These are phyloP conservation scores for Napeogenes inachia DNA, from an alignment of 2,888 invertebrate species.

Conservation along the genomic window DNA sequence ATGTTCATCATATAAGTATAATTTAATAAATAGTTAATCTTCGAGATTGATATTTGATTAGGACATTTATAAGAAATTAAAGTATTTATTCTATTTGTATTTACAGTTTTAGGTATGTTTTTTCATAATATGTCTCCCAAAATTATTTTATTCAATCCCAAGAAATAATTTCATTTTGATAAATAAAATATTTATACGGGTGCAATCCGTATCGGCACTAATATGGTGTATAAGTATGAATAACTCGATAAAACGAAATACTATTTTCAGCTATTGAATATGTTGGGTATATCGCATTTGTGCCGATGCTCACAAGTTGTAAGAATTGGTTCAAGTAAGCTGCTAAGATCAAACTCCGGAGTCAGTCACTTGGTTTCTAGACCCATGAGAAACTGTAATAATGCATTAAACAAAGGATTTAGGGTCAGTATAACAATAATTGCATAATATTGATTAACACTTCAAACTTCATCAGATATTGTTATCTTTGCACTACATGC, in stretches of 20 bases:
- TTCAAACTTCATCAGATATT: not conserved
- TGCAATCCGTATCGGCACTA: too few species aligned
- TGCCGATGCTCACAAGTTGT: constrained; percentile 54
- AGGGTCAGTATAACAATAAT: constrained; percentile 42
- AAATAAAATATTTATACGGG: too few species aligned
- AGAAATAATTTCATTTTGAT: too few species aligned
- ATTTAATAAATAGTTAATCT: not conserved
- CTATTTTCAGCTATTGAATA: constrained; percentile 30
- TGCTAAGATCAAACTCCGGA: constrained; percentile 42
- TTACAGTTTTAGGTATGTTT: too few species aligned
- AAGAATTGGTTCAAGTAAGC: constrained; percentile 40
- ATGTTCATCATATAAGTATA: not conserved
- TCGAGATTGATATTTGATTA: not conserved
- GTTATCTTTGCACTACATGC: too few species aligned
- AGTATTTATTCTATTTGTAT: too few species aligned
- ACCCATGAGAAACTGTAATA: constrained; percentile 35
- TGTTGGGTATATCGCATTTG: constrained; percentile 57
- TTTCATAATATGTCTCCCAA: too few species aligned
- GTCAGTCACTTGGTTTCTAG: constrained; percentile 40
- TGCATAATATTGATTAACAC: not conserved
- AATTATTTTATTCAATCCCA: too few species aligned
- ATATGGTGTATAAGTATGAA: too few species aligned
- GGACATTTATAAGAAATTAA: too few species aligned
- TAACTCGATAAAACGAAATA: too few species aligned
- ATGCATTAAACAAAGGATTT: constrained; percentile 39